phyloP scores from a whole-genome alignment of 2,888 invertebrate genomes.

The Epistrophella euchroma region DNA sequence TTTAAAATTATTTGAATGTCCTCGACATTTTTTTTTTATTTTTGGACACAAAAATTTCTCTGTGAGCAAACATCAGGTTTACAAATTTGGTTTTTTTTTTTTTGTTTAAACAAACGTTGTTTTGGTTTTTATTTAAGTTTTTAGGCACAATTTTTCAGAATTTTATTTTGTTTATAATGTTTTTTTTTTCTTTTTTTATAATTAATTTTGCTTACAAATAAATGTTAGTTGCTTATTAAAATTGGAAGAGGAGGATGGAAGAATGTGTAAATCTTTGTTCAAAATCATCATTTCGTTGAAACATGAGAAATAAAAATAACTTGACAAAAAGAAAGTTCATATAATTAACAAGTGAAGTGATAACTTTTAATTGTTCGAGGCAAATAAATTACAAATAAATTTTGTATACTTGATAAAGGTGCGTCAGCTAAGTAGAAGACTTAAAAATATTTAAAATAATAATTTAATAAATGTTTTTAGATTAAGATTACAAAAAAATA shows the following conservation, averaged over 20 bases:
- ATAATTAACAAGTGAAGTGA: not conserved
- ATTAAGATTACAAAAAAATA: no score
- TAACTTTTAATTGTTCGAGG: no score
- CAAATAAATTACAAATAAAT: no score
- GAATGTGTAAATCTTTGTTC: slow-evolving; percentile 29
- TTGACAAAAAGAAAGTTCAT: not conserved
- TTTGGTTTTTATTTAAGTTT: slow-evolving; percentile 48
- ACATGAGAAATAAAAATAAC: not conserved
- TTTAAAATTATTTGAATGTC: slow-evolving; percentile 39
- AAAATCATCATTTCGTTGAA: slow-evolving; percentile 11
- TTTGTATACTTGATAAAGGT: no score
- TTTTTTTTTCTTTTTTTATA: slow-evolving; percentile 36
- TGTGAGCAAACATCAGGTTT: slow-evolving; percentile 71
- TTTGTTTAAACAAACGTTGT: slow-evolving; percentile 34
- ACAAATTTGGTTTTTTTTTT: slow-evolving; percentile 38
- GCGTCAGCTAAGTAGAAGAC: no score
- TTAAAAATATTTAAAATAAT: not conserved
- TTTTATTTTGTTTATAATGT: slow-evolving; percentile 59
- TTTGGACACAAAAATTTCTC: slow-evolving; percentile 58
- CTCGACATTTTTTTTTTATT: slow-evolving; percentile 27
- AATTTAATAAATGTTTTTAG: no score
- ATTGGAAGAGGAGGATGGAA: slow-evolving; percentile 40
- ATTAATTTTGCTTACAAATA: slow-evolving; percentile 43
- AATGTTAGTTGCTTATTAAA: slow-evolving; percentile 23
- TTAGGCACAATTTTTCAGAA: slow-evolving; percentile 73